Percentiles rank a stretch among this genome's conserved stretches.
Conservation (phyloP, 2,888 invertebrate genomes). For the Caenorhabditis sp. region DNA sequence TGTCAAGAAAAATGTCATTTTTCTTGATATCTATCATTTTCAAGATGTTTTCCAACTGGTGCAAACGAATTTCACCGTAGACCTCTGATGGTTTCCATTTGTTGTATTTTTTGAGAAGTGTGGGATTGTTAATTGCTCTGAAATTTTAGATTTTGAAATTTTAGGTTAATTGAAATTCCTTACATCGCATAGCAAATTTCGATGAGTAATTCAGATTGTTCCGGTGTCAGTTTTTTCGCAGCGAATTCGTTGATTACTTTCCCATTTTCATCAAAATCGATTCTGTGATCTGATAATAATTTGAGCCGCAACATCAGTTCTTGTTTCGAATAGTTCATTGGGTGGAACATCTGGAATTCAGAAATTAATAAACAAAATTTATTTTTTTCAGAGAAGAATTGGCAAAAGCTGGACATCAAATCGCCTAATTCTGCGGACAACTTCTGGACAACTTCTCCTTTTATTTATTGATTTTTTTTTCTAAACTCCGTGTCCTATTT, state of each 20-base stretch:
- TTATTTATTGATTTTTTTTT: slow-evolving; percentile 2
- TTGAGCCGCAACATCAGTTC: background rate
- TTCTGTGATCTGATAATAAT: background rate
- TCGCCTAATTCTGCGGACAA: slow-evolving; percentile 18
- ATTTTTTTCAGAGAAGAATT: slow-evolving; percentile 49
- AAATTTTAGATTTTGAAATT: no score
- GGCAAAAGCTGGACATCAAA: slow-evolving; percentile 48
- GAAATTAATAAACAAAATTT: background rate
- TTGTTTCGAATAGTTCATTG: background rate
- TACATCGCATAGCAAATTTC: background rate
- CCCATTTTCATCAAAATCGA: background rate
- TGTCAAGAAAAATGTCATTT: background rate
- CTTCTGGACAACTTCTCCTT: background rate
- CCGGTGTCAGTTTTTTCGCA: no score
- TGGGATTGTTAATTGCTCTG: background rate
- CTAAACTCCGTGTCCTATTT: slow-evolving; percentile 7
- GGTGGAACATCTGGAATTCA: background rate
- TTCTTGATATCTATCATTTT: background rate
- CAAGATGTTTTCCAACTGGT: background rate
- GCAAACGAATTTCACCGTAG: background rate
- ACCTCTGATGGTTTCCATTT: background rate
- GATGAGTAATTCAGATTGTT: background rate
- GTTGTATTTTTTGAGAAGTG: background rate
- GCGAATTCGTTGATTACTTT: background rate
- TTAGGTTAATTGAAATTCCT: background rate